phyloP scores from a whole-genome alignment of 2,797 vertebrate species.

The Carduelis carduelis region DNA sequence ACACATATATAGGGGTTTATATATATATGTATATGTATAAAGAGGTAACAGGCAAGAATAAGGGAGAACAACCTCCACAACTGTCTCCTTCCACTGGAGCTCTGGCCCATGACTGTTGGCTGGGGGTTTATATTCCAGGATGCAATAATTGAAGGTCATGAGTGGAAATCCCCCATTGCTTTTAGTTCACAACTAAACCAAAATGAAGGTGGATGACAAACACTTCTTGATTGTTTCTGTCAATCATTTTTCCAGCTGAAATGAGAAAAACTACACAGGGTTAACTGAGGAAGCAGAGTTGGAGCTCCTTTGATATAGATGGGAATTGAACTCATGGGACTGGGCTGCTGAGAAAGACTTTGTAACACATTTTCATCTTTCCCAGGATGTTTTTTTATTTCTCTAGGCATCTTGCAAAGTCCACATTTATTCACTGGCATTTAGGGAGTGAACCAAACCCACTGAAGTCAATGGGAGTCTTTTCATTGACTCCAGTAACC shows the following conservation, averaged over 20 bases:
- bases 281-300: slow-evolving; percentile 46
- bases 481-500: slow-evolving; percentile 56
- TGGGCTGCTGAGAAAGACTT: neutral
- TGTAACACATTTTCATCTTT: neutral
- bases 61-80: neutral
- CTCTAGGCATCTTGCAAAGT: slow-evolving; percentile 9
- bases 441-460: slow-evolving; percentile 4
- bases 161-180: slow-evolving; percentile 41
- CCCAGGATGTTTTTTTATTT: neutral
- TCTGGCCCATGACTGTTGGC: neutral
- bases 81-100: neutral
- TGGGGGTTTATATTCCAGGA: neutral
- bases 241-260: slow-evolving; percentile 56
- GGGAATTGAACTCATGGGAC: slow-evolving; percentile 15
- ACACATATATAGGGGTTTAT: neutral
- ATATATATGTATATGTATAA: neutral
- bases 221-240: slow-evolving; percentile 65
- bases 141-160: slow-evolving; percentile 41
- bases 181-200: slow-evolving; percentile 38
- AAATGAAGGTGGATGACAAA: slow-evolving; percentile 14
- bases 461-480: slow-evolving; percentile 26
- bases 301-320: neutral
- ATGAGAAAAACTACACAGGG: slow-evolving; percentile 49
- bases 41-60: neutral
- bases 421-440: slow-evolving; percentile 34